phyloP scores from a whole-genome alignment of 1,140 invertebrate species.

The Caerostris extrusa region DNA sequence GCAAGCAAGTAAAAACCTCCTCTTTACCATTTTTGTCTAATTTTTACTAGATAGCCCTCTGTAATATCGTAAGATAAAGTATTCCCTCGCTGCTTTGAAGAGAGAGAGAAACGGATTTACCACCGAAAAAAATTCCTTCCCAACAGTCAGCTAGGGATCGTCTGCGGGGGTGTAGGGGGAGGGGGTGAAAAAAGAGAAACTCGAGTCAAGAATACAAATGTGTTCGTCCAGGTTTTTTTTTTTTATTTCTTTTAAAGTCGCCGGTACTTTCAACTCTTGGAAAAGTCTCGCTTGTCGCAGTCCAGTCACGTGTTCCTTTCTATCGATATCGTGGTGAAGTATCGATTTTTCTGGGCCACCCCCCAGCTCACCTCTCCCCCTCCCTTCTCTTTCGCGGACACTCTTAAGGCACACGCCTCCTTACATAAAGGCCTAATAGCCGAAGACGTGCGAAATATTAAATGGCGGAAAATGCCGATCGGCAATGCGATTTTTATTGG shows the following conservation, averaged over 20 bases:
- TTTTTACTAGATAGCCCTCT: not conserved
- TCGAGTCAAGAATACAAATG: constrained; percentile 76
- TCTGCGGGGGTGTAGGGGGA: not conserved
- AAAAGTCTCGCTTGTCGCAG: constrained; percentile 47
- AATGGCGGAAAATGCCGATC: constrained; percentile 5
- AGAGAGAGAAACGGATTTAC: not conserved
- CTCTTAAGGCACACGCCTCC: constrained; percentile 50
- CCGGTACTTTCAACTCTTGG: constrained; percentile 59
- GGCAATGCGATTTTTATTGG: constrained; percentile 19
- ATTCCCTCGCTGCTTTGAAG: not conserved
- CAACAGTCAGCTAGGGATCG: not conserved
- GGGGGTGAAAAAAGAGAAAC: constrained; percentile 41
- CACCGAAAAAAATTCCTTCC: not conserved
- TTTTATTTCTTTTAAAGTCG: constrained; percentile 72
- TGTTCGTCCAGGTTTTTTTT: constrained; percentile 17
- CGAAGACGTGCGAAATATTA: constrained; percentile 73
- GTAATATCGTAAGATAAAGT: constrained; percentile 55
- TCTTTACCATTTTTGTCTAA: constrained; percentile 81
- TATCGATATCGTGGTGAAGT: constrained; percentile 68
- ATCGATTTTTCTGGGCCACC: constrained; percentile 50
- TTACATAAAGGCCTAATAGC: constrained; percentile 61
- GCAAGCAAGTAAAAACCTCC: constrained; percentile 74
- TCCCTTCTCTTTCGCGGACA: not conserved
- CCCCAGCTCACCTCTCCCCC: not conserved
- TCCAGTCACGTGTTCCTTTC: constrained; percentile 59